Evolutionary conservation across 1,140 invertebrate species (phyloP), one percentile per base, ranked within the genome.

Genomic region (Atopsyche davidsoni): DNA sequence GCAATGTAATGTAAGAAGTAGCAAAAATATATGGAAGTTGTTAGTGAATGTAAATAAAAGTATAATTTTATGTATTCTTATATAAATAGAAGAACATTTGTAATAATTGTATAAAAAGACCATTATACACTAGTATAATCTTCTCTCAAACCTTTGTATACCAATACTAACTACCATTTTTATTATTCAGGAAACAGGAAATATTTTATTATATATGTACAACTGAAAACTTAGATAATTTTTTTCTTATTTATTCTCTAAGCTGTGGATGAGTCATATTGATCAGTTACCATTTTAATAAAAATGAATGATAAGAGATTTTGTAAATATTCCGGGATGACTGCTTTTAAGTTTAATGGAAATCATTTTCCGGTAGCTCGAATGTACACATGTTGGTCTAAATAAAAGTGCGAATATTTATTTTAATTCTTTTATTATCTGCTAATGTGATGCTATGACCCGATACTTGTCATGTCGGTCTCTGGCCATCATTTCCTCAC

Each of bases 271-370:
- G 16, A 45, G 48, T 45, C 48, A 45, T 44, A 39, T 45, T 38
- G 36, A 38, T 51, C 35, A 45, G 48, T 51, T 51, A 51, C 48
- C 48, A 51, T 49, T 49, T 49, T 49, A 31, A 41, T 51, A 32
- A 51, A 51, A 32, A 16, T 28, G 25, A 34, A 35, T 31, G 17
- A 16, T 14, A 45, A 19, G 25, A n/a, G 24, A 25, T 32, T 42
- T 28, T 50, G 47, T 50, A 50, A 42, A 50, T 50, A 39, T 39
- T 16, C 10, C 16, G 16, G n/a, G 32, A 16, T 34, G 32, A 34
- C 32, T 13, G 17, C 11, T 21, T 39, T 39, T 16, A 39, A 19
- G 14, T 39, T 17, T 39, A 16, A 39, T 17, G 19, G 14, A 39
- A 39, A 39, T 16, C 17, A 39, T 11, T 39, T 17, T 16, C 14